Conservation (phyloP, 2,113 vertebrate genomes). For the Spea multiplicata region DNA sequence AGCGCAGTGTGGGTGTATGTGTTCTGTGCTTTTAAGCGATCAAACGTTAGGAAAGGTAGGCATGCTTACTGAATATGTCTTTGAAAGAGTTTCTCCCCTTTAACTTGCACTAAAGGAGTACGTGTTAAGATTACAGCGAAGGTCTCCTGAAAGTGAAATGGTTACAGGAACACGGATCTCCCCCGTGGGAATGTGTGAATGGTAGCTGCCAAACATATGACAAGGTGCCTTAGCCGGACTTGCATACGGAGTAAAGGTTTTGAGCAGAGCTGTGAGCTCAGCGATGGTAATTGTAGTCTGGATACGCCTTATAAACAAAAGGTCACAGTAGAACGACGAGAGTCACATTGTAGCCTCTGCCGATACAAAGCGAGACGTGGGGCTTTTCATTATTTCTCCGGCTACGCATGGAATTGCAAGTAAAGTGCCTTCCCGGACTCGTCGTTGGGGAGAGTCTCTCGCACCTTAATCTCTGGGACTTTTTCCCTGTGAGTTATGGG, state of each 20-base stretch:
- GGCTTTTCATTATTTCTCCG: conserved; percentile 51
- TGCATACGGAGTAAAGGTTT: conserved; percentile 57
- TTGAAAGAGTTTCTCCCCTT: not conserved
- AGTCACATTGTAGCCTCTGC: conserved; percentile 54
- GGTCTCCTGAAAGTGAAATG: conserved; percentile 19
- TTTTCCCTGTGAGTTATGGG: conserved; percentile 47
- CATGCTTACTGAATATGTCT: too few relatives aligned
- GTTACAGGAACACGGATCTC: conserved; percentile 52
- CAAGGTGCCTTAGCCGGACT: conserved; percentile 71
- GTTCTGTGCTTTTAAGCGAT: conserved; percentile 5
- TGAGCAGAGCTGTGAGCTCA: conserved; percentile 51
- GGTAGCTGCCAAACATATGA: conserved; percentile 84
- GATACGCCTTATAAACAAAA: conserved; percentile 49
- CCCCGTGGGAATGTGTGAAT: conserved; percentile 60
- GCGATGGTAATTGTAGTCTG: conserved; percentile 53
- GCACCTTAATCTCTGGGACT: conserved; percentile 33
- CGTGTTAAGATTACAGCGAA: conserved; percentile 4
- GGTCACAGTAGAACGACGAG: conserved; percentile 56
- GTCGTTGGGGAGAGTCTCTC: conserved; percentile 30
- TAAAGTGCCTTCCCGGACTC: conserved; percentile 47
- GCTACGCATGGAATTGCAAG: conserved; percentile 53
- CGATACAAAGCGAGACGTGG: conserved; percentile 47
- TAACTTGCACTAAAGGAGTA: not conserved
- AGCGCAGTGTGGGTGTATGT: conserved; percentile 19
- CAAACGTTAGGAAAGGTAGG: not conserved